Conservation (phyloP, 2,888 invertebrate species). For the Minunthozetes semirufus region DNA sequence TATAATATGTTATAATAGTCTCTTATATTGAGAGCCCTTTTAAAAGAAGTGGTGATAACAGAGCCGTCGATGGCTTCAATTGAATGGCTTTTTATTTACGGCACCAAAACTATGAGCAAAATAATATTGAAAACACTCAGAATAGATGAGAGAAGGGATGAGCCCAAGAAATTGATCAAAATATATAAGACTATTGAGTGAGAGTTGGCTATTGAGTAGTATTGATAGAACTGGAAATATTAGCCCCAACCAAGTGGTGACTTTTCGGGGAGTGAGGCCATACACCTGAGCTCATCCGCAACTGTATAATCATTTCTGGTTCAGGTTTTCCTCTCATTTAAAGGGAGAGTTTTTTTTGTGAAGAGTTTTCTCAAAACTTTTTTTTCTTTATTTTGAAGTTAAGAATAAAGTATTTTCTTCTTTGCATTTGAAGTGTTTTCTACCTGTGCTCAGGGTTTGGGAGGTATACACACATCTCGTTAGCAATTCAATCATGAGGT, state of each 20-base stretch:
- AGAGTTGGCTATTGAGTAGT: neutral
- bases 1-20: conserved; percentile 11
- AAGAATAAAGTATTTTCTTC: too few species aligned
- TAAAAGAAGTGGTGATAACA: neutral
- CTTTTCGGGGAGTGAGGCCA: neutral
- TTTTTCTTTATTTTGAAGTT: too few species aligned
- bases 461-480: neutral
- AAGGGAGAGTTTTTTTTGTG: too few species aligned
- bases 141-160: neutral
- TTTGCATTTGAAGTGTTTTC: too few species aligned
- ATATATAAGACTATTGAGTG: neutral
- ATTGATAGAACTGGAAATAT: neutral
- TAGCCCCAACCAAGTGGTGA: too few species aligned
- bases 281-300: too few species aligned
- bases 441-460: neutral
- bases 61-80: conserved; percentile 10
- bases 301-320: too few species aligned
- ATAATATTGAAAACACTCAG: neutral
- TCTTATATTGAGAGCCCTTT: neutral
- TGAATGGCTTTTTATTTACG: neutral
- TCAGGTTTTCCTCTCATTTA: too few species aligned
- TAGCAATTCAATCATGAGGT: conserved; percentile 26
- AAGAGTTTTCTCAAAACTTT: too few species aligned
- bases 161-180: neutral
- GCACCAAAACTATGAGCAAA: neutral